These are phyloP conservation scores for Motacilla tschutschensis DNA, from an alignment of 2,113 vertebrate species.

Conservation along the genomic window DNA sequence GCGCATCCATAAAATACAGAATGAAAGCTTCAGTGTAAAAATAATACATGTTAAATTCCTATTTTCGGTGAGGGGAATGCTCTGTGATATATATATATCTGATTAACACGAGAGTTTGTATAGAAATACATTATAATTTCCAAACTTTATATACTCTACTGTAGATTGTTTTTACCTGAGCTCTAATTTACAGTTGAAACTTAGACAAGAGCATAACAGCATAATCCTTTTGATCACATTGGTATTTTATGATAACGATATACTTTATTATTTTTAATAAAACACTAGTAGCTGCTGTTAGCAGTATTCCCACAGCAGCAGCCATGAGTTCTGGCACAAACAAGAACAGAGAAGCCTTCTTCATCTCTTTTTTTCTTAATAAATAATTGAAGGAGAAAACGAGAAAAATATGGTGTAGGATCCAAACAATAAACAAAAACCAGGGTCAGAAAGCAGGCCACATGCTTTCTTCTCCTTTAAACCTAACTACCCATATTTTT, in stretches of 20 bases:
- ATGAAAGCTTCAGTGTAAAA: background rate
- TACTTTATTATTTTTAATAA: conserved; percentile 62
- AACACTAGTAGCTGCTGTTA: conserved; percentile 29
- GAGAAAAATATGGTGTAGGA: conserved; percentile 33
- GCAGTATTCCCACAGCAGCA: conserved; percentile 24
- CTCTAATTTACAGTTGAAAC: conserved; percentile 22
- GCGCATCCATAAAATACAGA: background rate
- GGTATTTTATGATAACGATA: conserved; percentile 49
- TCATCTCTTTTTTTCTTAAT: background rate
- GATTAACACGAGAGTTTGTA: background rate
- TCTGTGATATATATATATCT: background rate
- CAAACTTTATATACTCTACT: background rate
- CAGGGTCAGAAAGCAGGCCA: conserved; percentile 30
- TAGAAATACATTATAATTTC: conserved; percentile 15
- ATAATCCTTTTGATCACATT: conserved; percentile 21
- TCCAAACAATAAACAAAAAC: conserved; percentile 29
- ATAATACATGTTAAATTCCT: background rate
- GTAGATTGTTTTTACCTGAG: conserved; percentile 3
- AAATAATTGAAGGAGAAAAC: conserved; percentile 58
- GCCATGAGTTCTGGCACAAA: conserved; percentile 17
- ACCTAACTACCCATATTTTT: background rate
- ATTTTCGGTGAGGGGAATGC: background rate
- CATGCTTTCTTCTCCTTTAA: conserved; percentile 30
- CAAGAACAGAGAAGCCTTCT: conserved; percentile 24
- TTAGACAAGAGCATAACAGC: background rate